These are phyloP conservation scores for Popillia japonica DNA, from an alignment of 1,140 invertebrate species.

Conservation along the genomic window DNA sequence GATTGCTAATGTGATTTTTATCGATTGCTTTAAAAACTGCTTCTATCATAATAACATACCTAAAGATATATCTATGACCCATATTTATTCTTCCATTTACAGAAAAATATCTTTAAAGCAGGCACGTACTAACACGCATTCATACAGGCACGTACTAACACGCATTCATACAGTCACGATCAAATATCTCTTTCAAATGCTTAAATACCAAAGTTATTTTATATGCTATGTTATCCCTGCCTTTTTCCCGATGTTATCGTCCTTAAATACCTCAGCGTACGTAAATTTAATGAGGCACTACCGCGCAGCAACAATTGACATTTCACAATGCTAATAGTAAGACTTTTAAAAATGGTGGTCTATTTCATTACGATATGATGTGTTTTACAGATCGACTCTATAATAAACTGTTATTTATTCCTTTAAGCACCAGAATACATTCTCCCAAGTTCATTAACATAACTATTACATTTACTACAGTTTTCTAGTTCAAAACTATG, in stretches of 20 bases:
- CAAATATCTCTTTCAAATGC: background rate
- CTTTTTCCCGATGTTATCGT: background rate
- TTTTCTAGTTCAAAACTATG: background rate
- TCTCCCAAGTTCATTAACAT: conserved; percentile 15
- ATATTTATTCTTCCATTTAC: no score
- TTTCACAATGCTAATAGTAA: no score
- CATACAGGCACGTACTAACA: background rate
- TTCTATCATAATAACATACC: no score
- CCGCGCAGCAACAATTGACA: background rate
- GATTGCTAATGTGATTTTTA: no score
- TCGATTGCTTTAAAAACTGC: no score
- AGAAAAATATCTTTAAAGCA: background rate
- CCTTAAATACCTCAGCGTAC: background rate
- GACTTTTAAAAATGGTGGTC: no score
- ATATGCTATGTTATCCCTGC: background rate
- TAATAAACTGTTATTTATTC: background rate
- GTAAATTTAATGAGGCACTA: background rate
- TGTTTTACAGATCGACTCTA: no score
- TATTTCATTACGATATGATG: background rate
- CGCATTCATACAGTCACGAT: conserved; percentile 1
- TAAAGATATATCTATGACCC: no score
- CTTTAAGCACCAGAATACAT: background rate
- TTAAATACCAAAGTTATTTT: conserved; percentile 25
- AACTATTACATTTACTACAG: conserved; percentile 16
- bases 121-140: background rate